Evolutionary conservation across 1,140 invertebrate species (phyloP), one percentile per base, ranked within the genome.

Genomic region (Ceratosolen fusciceps): DNA sequence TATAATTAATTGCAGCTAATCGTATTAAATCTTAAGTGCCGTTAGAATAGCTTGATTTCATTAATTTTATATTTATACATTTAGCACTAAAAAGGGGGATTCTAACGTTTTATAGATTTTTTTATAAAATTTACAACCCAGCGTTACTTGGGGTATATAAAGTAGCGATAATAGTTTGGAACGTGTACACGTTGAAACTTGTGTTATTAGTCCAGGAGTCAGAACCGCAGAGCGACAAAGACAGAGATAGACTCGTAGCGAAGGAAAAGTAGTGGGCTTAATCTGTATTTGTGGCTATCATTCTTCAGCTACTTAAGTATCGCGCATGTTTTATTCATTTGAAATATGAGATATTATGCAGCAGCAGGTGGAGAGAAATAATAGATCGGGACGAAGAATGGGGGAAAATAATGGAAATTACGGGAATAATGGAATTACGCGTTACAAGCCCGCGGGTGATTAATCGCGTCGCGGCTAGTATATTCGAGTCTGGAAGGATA

Each of bases 311-410:
- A 39, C 26, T 78, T 49, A 49, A 71, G 62, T 26, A 73, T 54
- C 26, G 24, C 58, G n/a, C 26, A 75, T 80, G 78, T 80, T 80
- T 80, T 80, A 80, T 80, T 80, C 72, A 80, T 80, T 47, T 16
- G 65, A 75, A n/a, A 60, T 71, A 75, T 75, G 34, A 54, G 73
- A 43, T 71, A 74, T 75, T 80, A 67, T 19, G 16, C 49, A 37
- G 68, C 0, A 16, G 7, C n/a, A 21, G n/a, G 19, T 16, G 21
- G 12, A 56, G 21, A 31, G 26, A 54, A 54, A 74, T 21, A n/a
- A 54, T 34, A 56, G 14, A n/a, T 7, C 39, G 4, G 19, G 0
- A 31, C n/a, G 9, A n/a, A 24, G 19, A 19, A 71, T 58, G 47
- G n/a, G n/a, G n/a, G 60, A 34, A 74, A 74, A 75, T 75, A 47